Base-by-base conservation (phyloP, 92 coral and sea anemone species). In the Parazoanthus atlanticus region DNA sequence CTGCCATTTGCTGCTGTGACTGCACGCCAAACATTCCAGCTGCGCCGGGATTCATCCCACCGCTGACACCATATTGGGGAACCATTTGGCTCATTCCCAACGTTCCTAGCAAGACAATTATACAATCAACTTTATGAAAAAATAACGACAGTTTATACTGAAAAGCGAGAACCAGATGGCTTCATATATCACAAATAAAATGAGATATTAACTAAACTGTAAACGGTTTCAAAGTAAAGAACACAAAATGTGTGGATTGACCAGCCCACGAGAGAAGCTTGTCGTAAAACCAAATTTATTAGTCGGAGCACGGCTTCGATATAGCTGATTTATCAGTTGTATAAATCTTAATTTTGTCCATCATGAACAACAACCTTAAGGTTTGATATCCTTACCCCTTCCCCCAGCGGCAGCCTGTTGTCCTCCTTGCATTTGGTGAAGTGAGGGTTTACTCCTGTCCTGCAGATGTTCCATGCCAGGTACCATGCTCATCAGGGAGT, bases 401-500 rank as follows among this genome's bases (percentile, higher is more conserved):
- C 88, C 94, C 85, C 92, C 85, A 30, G 65, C 43, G 28, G 47
- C 36, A 70, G 67, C 76, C 89, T 74, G 88, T 21, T 54, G 76
- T 65, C 88, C 89, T 21, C 75, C 77, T 52, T 92, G 92, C 86
- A 95, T 41, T 29, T 92, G 85, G 52, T 92, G 92, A 70, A 95
- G 91, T 4, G 98, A 93, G 1, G 92, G 94, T 78, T 93, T 95
- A 56, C 28, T 89, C 72, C 81, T 95, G 73, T 88, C 93, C 73
- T 95, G 98, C 30, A 95, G 88, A 88, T 95, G 98, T 72, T 85
- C 92, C 91, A 95, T 88, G 28, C 94, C 96, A 19, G 98, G 98
- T 26, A 95, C 96, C 87, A 84, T 84, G 8, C 87, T 78, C 87
- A 84, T 84, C 64, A 84, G 78, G n/a, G 87, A 84, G 64, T 84